Conservation (phyloP, 2,888 invertebrate species). For the Eretmocerus hayati region DNA sequence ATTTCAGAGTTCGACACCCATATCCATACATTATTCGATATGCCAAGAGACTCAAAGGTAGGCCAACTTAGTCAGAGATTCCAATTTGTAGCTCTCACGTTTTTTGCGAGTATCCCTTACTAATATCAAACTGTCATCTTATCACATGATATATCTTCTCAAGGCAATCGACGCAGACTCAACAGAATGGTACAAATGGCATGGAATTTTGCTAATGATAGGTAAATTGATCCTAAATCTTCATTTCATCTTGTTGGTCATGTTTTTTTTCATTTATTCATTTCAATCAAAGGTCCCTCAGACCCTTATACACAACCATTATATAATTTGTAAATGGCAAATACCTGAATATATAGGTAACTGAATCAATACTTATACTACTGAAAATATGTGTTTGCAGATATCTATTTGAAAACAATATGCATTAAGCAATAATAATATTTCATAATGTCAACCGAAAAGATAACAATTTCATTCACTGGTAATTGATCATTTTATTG, state of each 20-base stretch:
- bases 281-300: no score
- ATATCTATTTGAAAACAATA: neutral
- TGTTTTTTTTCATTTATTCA: no score
- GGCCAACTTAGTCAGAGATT: no score
- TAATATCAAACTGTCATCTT: no score
- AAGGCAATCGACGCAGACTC: slow-evolving; percentile 78
- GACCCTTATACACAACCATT: no score
- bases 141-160: no score
- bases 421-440: no score
- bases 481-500: no score
- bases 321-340: neutral
- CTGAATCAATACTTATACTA: neutral
- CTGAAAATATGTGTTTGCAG: neutral
- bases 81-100: no score
- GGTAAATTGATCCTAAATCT: slow-evolving; percentile 46
- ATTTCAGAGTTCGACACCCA: slow-evolving; percentile 95
- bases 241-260: no score
- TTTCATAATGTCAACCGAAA: neutral
- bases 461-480: no score
- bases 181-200: slow-evolving; percentile 98
- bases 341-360: neutral
- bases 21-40: slow-evolving; percentile 89
- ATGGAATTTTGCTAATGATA: slow-evolving; percentile 99
- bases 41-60: slow-evolving; percentile 84
- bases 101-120: no score